Base-by-base conservation (phyloP, 2,888 invertebrate genomes). In the Melanostoma mellinum region DNA sequence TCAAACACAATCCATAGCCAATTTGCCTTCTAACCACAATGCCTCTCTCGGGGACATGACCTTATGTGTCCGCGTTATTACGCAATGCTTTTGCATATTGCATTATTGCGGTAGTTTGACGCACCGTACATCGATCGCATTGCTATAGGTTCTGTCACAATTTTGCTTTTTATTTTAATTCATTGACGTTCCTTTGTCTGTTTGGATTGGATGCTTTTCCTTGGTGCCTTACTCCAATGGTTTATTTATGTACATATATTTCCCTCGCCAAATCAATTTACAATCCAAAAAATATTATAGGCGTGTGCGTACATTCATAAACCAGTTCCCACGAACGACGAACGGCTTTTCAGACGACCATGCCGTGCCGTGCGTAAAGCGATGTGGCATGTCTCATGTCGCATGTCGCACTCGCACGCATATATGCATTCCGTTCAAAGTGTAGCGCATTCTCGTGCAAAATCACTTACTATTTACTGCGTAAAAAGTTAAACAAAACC, bases 71-170 rank as follows among this genome's bases (percentile, higher is more conserved):
- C 30, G 73, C 73, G 58, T 53, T 69, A 77, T 82, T 82, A 65
- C 78, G 82, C 73, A 82, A 82, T 42, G 36, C 50, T 78, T 81
- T 81, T 72, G 67, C 81, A 81, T 81, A 81, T 81, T 81, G 65
- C 75, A 80, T 30, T 72, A 52, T 63, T 65, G 65, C 69, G 65
- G 63, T 58, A 65, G 69, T 53, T 78, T 61, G 35, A 65, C 77
- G 56, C 58, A 63, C 20, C 48, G 8, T 50, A 48, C 36, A 50
- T 32, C 52, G 42, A 61, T 55, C 56, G 35, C 65, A 38, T 65
- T 78, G 72, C 71, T 20, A 20, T 20, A 20, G 20, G 20, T 20
- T 20, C 20, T 20, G 30, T 5, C 1, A n/a, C 35, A n/a, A 53
- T n/a, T 20, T 20, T 20, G 20, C 6, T 8, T 4, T 38, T 56